Conservation (phyloP, 2,888 invertebrate species). For the Lysandra coridon region DNA sequence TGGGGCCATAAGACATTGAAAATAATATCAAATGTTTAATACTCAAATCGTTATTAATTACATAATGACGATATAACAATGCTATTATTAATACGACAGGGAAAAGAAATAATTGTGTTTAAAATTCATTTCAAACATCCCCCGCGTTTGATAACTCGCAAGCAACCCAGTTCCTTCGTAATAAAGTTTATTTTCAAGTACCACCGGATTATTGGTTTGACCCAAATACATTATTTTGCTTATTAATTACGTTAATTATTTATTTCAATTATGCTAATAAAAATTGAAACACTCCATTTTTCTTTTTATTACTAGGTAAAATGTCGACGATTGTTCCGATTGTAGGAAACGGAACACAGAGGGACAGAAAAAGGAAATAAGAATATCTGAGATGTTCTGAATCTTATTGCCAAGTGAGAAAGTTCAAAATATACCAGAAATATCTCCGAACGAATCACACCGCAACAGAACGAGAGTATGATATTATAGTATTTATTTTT, state of each 20-base stretch:
- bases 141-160: background rate
- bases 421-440: background rate
- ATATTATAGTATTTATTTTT: no score
- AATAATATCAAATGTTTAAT: background rate
- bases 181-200: conserved; percentile 7
- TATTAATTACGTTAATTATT: conserved; percentile 23
- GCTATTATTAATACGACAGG: conserved; percentile 2
- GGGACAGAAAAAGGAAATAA: background rate
- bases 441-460: background rate
- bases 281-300: conserved; percentile 17
- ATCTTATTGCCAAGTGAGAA: background rate
- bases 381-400: background rate
- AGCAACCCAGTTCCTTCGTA: background rate
- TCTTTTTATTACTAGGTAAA: background rate
- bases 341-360: background rate
- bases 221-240: conserved; percentile 29
- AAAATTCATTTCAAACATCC: background rate
- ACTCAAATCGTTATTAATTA: background rate
- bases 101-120: conserved; percentile 20
- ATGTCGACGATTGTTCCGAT: background rate
- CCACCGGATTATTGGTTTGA: conserved; percentile 21
- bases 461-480: no score
- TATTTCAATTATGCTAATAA: conserved; percentile 21
- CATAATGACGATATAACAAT: background rate
- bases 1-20: background rate